phyloP scores from a whole-genome alignment of 1,140 invertebrate species.

The Calephelis virginiensis region DNA sequence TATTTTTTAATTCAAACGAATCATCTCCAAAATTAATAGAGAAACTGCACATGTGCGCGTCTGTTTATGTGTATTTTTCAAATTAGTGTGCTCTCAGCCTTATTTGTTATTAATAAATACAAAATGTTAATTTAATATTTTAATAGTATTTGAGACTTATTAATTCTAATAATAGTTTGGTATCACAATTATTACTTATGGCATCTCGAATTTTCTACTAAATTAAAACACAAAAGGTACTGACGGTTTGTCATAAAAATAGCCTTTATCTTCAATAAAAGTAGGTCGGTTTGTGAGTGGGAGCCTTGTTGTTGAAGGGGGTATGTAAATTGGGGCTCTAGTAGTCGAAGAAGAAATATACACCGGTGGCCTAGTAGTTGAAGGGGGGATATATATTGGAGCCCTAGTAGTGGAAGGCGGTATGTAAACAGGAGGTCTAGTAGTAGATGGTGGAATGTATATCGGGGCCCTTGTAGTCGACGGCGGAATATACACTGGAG shows the following conservation, averaged over 20 bases:
- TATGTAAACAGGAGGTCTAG: constrained; percentile 25
- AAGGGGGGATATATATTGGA: constrained; percentile 27
- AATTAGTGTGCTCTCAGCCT: not conserved
- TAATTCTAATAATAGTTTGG: constrained; percentile 43
- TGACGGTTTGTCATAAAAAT: constrained; percentile 62
- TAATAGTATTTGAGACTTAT: constrained; percentile 1
- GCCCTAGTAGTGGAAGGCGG: constrained; percentile 29
- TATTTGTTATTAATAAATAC: constrained; percentile 1
- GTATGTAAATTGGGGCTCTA: constrained; percentile 23
- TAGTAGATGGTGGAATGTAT: constrained; percentile 33
- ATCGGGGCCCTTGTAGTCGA: constrained; percentile 24
- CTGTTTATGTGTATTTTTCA: not conserved
- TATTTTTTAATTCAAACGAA: too few relatives aligned
- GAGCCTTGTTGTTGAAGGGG: constrained; percentile 21
- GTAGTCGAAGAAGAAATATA: constrained; percentile 27
- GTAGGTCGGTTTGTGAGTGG: constrained; percentile 49
- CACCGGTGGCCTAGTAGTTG: constrained; percentile 23
- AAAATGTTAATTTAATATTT: constrained; percentile 33
- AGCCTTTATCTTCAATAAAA: constrained; percentile 55
- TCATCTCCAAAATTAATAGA: too few relatives aligned
- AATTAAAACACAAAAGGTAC: constrained; percentile 67
- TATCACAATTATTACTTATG: constrained; percentile 71
- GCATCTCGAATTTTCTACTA: constrained; percentile 52
- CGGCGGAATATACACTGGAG: constrained; percentile 21
- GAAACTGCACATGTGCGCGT: too few relatives aligned